Evolutionary conservation across 2,113 vertebrate genomes (phyloP), one percentile per base, ranked within the genome.

Genomic region (Sceloporus tristichus): DNA sequence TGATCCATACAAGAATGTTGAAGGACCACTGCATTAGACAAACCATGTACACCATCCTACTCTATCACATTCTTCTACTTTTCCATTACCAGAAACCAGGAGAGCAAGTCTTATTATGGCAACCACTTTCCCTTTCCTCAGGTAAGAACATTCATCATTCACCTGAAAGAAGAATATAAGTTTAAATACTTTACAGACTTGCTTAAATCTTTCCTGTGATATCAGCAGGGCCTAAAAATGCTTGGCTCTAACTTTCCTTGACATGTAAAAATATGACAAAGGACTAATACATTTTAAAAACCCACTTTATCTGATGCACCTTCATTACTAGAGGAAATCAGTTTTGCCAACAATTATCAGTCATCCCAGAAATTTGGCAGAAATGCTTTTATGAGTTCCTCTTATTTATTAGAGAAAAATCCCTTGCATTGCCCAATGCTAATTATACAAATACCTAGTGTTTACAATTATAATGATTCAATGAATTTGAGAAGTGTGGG

Each of bases 281-380:
- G 25, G 90, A 19, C 54, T 53, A 89, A 91, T 83, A 83, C 16
- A 89, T 91, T 77, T 88, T 85, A 93, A 86, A 93, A 91, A 87
- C 66, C 29, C 56, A 66, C 87, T 87, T 40, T 42, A 70, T 19
- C 73, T 79, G 82, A 76, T 62, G 93, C 65, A 23, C 84, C 91
- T 89, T 27, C 65, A 86, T 21, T 73, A 62, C 21, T 14, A 34
- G 6, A 4, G 66, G 90, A 79, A 79, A 3, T 70, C 40, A 62
- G 34, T 59, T 81, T 29, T 42, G 53, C 34, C 79, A 89, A 77
- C 84, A 38, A 76, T 14, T 11, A 42, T 25, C 83, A 88, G 85
- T 40, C 84, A 75, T 6, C 8, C 7, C 65, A 90, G 81, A 88
- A 56, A 34, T 19, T 62, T 48, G 66, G 66, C 68, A 78, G 53